These are phyloP conservation scores for Phalacrocorax carbo DNA, from an alignment of 2,113 vertebrate genomes.

Conservation along the genomic window DNA sequence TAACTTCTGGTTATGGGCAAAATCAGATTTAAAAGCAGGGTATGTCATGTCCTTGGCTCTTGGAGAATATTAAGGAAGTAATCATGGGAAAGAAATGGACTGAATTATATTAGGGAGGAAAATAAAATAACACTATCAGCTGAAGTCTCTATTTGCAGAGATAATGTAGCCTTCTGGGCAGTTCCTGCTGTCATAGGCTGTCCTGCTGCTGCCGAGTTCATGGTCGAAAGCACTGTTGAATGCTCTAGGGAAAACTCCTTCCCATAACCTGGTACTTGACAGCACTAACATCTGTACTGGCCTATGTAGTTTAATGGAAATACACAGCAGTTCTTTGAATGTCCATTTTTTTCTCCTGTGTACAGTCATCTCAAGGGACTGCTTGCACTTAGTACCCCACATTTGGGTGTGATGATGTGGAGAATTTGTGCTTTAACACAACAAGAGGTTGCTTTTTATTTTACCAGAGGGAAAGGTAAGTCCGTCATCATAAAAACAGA, in stretches of 20 bases:
- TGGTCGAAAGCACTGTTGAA: background rate
- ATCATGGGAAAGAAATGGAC: background rate
- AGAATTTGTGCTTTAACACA: background rate
- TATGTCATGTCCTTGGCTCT: background rate
- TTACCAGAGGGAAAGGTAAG: background rate
- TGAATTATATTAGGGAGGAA: background rate
- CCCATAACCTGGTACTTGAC: background rate
- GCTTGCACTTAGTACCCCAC: background rate
- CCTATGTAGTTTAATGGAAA: background rate
- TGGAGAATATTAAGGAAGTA: conserved; percentile 13
- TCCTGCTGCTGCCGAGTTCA: background rate
- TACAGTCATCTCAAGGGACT: background rate
- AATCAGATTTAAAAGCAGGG: background rate
- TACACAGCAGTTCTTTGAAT: background rate
- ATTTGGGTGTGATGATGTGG: background rate
- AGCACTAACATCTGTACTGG: background rate
- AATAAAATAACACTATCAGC: conserved; percentile 13
- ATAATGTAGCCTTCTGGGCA: background rate
- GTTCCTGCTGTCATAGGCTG: background rate
- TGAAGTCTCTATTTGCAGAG: background rate
- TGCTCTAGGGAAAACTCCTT: background rate
- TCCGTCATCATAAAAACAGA: background rate
- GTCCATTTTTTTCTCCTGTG: background rate
- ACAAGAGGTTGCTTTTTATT: background rate
- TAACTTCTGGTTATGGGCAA: background rate